Percentiles rank a stretch among this genome's conserved stretches.
These are phyloP conservation scores for Chloroceryle aenea DNA, from an alignment of 2,113 vertebrate genomes.

Conservation along the genomic window DNA sequence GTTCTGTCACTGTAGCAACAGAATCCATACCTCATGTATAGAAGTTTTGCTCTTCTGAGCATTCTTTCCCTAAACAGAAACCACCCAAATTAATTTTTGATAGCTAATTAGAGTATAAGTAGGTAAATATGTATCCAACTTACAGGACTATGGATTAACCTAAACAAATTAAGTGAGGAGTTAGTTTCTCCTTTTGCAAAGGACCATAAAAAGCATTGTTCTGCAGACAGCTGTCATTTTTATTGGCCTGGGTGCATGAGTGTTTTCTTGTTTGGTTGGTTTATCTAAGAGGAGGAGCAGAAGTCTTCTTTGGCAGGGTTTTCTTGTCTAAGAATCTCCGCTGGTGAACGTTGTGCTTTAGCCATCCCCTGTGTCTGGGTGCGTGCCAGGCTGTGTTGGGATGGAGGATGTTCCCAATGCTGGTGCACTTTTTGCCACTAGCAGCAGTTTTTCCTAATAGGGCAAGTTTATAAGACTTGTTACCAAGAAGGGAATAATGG, in stretches of 20 bases:
- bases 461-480: slow-evolving; percentile 24
- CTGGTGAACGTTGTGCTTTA: slow-evolving; percentile 39
- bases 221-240: slow-evolving; percentile 2
- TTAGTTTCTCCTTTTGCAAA: background rate
- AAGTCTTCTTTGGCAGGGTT: slow-evolving; percentile 14
- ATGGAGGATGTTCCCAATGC: slow-evolving; percentile 12
- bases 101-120: background rate
- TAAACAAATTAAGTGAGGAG: background rate
- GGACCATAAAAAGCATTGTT: background rate
- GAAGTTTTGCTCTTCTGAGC: background rate
- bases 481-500: slow-evolving; percentile 58
- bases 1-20: background rate
- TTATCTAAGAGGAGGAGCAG: slow-evolving; percentile 17
- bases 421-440: slow-evolving; percentile 16
- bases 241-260: background rate
- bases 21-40: background rate
- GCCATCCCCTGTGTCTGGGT: slow-evolving; percentile 9
- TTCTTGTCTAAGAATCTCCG: slow-evolving; percentile 41
- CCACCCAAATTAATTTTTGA: background rate
- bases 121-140: background rate
- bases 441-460: slow-evolving; percentile 62
- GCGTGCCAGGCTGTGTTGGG: slow-evolving; percentile 35
- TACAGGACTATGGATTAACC: background rate
- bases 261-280: background rate
- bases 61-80: background rate